Evolutionary conservation across 2,888 invertebrate species (phyloP), one percentile per base, ranked within the genome.

Genomic region (Dichetophora obliterata): DNA sequence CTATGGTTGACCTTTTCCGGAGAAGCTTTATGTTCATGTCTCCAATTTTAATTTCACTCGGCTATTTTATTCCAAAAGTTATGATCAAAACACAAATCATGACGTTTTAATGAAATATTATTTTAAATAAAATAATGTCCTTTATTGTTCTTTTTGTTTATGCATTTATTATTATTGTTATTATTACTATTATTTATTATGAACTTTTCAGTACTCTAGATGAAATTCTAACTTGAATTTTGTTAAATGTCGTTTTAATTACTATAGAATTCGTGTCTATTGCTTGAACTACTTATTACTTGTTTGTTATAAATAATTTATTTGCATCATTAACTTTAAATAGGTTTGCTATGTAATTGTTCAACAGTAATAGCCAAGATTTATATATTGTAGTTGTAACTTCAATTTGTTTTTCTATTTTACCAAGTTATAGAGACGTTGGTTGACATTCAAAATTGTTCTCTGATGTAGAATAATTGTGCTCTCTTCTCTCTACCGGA

Each of bases 251-350:
- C 43, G n/a, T 37, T n/a, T n/a, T 43, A 66, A 66, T 27, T 8
- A 43, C 43, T 66, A 43, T n/a, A 43, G 34, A 66, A 43, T 66
- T 66, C 43, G 37, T 43, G 43, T 37, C 66, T 66, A 66, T 66
- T 66, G 31, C 43, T 37, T 66, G 31, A 61, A 61, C 61, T 43
- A 43, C 14, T 43, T 43, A 43, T 43, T 43, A 74, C 72, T 80
- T 80, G 80, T 77, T 75, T 82, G 81, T 80, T 82, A n/a, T 54
- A 16, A 61, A 48, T 52, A 66, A 69, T 48, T 63, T 54, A 34
- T 69, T 59, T 48, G 8, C 14, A 43, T 43, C 43, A 43, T 43
- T 11, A 43, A 43, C 43, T 43, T 59, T 69, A 50, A 59, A 52
- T 24, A 68, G 43, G 19, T 54, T 69, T 57, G 61, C 37, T n/a